phyloP scores from a whole-genome alignment of 2,888 invertebrate genomes.

The Tenthredo distinguenda region DNA sequence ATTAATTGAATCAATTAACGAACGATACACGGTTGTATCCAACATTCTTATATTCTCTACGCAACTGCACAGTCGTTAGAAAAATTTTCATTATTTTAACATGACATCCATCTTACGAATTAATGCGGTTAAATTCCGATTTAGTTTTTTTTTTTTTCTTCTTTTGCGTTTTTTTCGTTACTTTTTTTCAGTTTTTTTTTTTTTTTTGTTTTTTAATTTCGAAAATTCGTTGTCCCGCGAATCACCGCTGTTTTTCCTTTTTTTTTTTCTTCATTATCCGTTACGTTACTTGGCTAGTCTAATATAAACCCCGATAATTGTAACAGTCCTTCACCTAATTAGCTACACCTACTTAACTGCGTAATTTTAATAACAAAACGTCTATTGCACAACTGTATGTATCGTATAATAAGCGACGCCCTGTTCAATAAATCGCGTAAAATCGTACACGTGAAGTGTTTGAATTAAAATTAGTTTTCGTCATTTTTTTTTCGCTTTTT shows the following conservation, averaged over 20 bases:
- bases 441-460: slow-evolving; percentile 6
- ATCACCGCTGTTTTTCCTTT: neutral
- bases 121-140: neutral
- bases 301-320: slow-evolving; percentile 44
- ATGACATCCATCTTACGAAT: neutral
- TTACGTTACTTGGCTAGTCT: slow-evolving; percentile 33
- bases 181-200: neutral
- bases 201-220: neutral
- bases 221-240: slow-evolving; percentile 51
- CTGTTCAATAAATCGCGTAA: neutral
- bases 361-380: slow-evolving; percentile 47
- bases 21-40: neutral
- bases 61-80: neutral
- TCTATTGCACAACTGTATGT: slow-evolving; percentile 38
- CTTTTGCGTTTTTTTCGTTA: neutral
- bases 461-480: neutral
- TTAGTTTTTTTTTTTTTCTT: neutral
- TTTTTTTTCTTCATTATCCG: neutral
- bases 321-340: slow-evolving; percentile 61
- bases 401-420: slow-evolving; percentile 6
- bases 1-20: slow-evolving; percentile 16
- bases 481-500: neutral
- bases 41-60: neutral
- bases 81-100: slow-evolving; percentile 18
- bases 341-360: slow-evolving; percentile 64